These are phyloP conservation scores for Acyrthosiphon pisum DNA, from an alignment of 1,140 invertebrate genomes.

Conservation along the genomic window DNA sequence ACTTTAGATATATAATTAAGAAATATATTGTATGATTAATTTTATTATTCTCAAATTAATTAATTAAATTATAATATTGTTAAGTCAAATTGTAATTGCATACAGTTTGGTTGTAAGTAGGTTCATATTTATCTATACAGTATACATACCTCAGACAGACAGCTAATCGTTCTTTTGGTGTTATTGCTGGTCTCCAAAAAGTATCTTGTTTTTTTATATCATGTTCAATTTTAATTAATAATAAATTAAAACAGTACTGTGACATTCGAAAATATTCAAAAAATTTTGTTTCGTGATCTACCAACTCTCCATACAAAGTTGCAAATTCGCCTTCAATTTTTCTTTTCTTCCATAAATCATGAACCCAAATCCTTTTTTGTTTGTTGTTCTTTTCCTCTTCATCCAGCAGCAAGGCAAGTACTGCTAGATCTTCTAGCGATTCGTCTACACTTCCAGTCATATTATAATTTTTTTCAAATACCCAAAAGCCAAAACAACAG, in stretches of 20 bases:
- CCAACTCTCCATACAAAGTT: constrained; percentile 6
- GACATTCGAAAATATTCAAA: not conserved
- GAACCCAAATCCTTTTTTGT: constrained; percentile 16
- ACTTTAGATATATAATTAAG: not conserved
- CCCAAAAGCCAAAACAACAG: not conserved
- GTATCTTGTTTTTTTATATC: constrained; percentile 62
- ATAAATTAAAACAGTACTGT: constrained; percentile 7
- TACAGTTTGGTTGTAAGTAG: not conserved
- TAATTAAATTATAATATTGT: constrained; percentile 33
- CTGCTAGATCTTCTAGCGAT: not conserved
- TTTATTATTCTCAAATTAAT: constrained; percentile 14
- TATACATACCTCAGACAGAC: not conserved
- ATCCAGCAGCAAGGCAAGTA: not conserved
- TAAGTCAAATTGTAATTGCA: constrained; percentile 6
- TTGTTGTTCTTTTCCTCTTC: constrained; percentile 5
- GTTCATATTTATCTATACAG: not conserved
- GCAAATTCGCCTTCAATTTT: constrained; percentile 18
- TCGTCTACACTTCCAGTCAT: not conserved
- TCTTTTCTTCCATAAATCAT: constrained; percentile 23
- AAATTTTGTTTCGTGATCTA: constrained; percentile 7
- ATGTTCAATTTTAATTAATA: constrained; percentile 55
- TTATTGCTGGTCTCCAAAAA: constrained; percentile 62
- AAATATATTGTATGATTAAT: constrained; percentile 17
- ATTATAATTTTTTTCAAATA: not conserved
- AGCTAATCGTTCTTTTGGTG: constrained; percentile 62